Evolutionary conservation across 2,888 invertebrate species (phyloP).

Genomic region (Perdita meconis): DNA sequence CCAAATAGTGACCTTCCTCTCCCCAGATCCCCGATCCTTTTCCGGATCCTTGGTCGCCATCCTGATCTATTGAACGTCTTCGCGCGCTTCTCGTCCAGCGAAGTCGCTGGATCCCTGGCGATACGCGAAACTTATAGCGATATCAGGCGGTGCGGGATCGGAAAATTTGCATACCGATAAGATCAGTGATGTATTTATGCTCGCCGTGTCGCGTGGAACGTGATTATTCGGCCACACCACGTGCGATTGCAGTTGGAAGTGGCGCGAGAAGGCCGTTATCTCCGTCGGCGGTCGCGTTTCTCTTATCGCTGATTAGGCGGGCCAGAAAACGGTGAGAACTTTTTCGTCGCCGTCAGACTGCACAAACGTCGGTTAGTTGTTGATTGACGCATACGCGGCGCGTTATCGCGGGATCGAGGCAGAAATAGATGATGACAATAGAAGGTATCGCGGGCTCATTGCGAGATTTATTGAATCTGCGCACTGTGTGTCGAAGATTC

Average conservation of each 20-base stretch:
- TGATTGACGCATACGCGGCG: conserved; percentile 47
- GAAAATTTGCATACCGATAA: conserved; percentile 69
- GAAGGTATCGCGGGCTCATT: conserved; percentile 19
- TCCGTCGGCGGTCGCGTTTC: conserved; percentile 27
- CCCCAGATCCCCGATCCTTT: not conserved
- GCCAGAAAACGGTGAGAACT: conserved; percentile 2
- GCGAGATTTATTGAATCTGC: conserved; percentile 54
- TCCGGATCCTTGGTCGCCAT: conserved; percentile 58
- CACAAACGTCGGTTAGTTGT: conserved; percentile 48
- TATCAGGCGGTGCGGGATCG: conserved; percentile 41
- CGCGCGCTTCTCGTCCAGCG: no score
- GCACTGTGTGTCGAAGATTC: conserved; percentile 35
- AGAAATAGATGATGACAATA: conserved; percentile 49
- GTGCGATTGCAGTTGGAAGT: conserved; percentile 30
- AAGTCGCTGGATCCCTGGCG: conserved; percentile 25
- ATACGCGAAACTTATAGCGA: conserved; percentile 37
- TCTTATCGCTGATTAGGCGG: conserved; percentile 36
- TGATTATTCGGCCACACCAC: conserved; percentile 46
- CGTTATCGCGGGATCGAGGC: conserved; percentile 57
- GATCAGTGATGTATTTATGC: conserved; percentile 65
- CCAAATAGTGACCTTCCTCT: conserved; percentile 57
- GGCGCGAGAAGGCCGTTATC: conserved; percentile 51
- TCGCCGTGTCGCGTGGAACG: conserved; percentile 29
- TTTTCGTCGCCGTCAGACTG: conserved; percentile 42
- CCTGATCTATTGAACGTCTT: no score